Conservation (phyloP, 2,113 vertebrate species). For the Carlito syrichta region DNA sequence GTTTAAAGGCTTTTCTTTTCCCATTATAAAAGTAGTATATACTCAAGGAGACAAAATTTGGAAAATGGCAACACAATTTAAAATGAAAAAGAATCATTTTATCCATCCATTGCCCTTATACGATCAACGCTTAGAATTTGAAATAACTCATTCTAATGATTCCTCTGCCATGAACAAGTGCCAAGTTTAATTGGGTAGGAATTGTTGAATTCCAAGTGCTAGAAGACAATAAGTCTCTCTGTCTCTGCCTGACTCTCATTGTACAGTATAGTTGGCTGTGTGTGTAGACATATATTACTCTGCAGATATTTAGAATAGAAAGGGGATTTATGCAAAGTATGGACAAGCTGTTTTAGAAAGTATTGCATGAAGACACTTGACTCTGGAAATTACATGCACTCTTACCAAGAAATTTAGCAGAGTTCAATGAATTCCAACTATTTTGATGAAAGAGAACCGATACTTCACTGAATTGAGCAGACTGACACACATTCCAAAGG, state of each 20-base stretch:
- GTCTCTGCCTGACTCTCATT: background rate
- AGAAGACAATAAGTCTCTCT: background rate
- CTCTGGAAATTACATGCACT: background rate
- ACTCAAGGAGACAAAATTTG: background rate
- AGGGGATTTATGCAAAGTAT: background rate
- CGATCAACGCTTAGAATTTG: background rate
- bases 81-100: slow-evolving; percentile 40
- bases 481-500: background rate
- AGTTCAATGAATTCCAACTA: background rate
- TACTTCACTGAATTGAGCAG: background rate
- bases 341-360: background rate
- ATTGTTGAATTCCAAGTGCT: background rate
- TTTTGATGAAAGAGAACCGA: background rate
- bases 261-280: background rate
- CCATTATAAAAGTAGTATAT: background rate
- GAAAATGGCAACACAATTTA: background rate
- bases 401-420: background rate
- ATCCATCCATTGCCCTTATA: background rate
- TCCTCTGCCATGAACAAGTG: background rate
- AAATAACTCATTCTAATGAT: background rate
- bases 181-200: background rate
- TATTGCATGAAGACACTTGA: background rate
- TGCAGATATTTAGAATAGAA: background rate
- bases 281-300: background rate
- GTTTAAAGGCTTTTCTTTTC: background rate